These are phyloP conservation scores for Cotesia glomerata DNA, from an alignment of 1,140 invertebrate species.

Conservation along the genomic window DNA sequence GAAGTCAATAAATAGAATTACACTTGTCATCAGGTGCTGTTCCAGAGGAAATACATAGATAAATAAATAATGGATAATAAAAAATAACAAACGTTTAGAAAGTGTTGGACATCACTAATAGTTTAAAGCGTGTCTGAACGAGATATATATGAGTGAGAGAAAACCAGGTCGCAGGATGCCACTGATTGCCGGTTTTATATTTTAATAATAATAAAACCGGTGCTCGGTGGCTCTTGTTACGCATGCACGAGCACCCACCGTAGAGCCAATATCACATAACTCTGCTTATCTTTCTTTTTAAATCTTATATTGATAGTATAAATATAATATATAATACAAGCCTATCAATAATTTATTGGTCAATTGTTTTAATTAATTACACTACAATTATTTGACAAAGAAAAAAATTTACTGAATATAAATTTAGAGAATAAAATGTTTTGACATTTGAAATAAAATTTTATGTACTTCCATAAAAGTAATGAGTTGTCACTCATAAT, in stretches of 20 bases:
- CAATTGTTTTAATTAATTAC: too few relatives aligned
- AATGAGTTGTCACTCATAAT: too few relatives aligned
- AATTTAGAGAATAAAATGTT: neutral
- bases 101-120: slow-evolving; percentile 14
- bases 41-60: neutral
- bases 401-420: too few relatives aligned
- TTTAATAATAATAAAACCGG: neutral
- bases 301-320: neutral
- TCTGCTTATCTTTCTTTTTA: neutral
- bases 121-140: slow-evolving; percentile 2
- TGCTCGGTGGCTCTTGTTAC: slow-evolving; percentile 19
- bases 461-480: neutral
- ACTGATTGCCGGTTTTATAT: slow-evolving; percentile 42
- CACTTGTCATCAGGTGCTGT: neutral
- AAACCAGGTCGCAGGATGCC: slow-evolving; percentile 47
- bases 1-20: neutral
- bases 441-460: neutral
- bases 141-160: slow-evolving; percentile 19
- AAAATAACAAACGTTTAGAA: slow-evolving; percentile 1
- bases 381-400: too few relatives aligned
- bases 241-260: slow-evolving; percentile 6
- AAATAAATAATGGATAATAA: too few relatives aligned
- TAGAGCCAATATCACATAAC: neutral
- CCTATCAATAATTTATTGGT: too few relatives aligned
- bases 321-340: too few relatives aligned